Evolutionary conservation across 1,140 invertebrate genomes (phyloP).

Genomic region (Trichonephila clavipes): DNA sequence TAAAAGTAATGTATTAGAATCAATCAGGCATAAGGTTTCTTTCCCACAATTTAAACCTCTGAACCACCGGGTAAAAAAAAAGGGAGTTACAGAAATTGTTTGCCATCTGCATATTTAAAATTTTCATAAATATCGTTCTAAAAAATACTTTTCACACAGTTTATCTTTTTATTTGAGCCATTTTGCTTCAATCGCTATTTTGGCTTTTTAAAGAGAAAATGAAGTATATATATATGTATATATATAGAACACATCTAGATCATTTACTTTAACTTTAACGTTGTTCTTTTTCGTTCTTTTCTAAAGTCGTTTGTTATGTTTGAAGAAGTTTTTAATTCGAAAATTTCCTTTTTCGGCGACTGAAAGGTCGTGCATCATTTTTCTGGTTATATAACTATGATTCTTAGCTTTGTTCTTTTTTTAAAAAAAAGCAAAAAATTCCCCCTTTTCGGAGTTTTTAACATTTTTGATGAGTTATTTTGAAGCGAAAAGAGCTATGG

Average conservation of each 20-base stretch:
- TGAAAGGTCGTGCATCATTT: neutral
- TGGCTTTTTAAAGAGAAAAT: neutral
- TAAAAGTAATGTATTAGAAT: constrained; percentile 45
- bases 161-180: constrained; percentile 25
- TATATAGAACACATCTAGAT: neutral
- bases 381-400: neutral
- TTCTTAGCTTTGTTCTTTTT: neutral
- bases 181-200: neutral
- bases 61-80: neutral
- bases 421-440: neutral
- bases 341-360: neutral
- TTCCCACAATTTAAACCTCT: constrained; percentile 40
- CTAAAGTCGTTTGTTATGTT: neutral
- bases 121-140: constrained; percentile 16
- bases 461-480: neutral
- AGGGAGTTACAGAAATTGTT: constrained; percentile 25
- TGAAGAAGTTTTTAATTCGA: neutral
- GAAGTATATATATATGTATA: too few species aligned
- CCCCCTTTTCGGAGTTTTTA: neutral
- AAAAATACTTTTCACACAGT: neutral
- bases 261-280: neutral
- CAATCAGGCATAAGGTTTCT: constrained; percentile 39
- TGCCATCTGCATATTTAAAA: constrained; percentile 52
- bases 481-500: neutral
- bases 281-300: neutral